Conservation (phyloP, 1,140 invertebrate genomes). For the Lordiphosa collinella region DNA sequence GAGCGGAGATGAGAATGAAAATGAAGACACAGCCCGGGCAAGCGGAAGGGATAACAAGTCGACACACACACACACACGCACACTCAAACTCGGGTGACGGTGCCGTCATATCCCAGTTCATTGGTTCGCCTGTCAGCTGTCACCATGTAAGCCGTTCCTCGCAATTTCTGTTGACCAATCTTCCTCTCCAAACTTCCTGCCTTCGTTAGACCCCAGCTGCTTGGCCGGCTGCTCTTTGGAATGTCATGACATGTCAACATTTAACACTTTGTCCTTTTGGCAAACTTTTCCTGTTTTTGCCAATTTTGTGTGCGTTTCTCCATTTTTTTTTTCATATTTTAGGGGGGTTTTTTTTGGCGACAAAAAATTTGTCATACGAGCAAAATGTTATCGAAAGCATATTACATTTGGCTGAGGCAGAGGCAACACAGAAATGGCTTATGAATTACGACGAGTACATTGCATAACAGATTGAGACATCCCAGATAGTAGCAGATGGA, state of each 20-base stretch:
- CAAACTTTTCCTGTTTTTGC: constrained; percentile 50
- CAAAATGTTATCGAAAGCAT: constrained; percentile 71
- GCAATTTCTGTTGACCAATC: constrained; percentile 47
- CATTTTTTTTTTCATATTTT: constrained; percentile 12
- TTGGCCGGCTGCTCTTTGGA: constrained; percentile 46
- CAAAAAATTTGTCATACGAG: constrained; percentile 67
- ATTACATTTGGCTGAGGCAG: constrained; percentile 50
- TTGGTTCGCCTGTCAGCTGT: constrained; percentile 74
- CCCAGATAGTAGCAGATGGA: not conserved
- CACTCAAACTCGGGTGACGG: constrained; percentile 17
- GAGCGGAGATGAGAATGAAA: constrained; percentile 23
- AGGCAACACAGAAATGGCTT: constrained; percentile 37
- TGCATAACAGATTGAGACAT: constrained; percentile 19
- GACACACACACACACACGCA: constrained; percentile 48
- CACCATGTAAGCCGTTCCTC: constrained; percentile 68
- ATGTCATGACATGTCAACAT: constrained; percentile 77
- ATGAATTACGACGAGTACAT: constrained; percentile 42
- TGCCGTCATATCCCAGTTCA: constrained; percentile 69
- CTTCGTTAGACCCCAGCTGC: constrained; percentile 38
- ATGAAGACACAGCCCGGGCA: constrained; percentile 29
- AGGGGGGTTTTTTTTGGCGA: not conserved
- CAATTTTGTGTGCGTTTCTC: constrained; percentile 13
- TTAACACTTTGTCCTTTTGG: constrained; percentile 61
- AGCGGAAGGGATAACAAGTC: constrained; percentile 75
- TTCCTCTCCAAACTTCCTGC: constrained; percentile 25